phyloP scores from a whole-genome alignment of 2,888 invertebrate species.

The Andrena bucephala region DNA sequence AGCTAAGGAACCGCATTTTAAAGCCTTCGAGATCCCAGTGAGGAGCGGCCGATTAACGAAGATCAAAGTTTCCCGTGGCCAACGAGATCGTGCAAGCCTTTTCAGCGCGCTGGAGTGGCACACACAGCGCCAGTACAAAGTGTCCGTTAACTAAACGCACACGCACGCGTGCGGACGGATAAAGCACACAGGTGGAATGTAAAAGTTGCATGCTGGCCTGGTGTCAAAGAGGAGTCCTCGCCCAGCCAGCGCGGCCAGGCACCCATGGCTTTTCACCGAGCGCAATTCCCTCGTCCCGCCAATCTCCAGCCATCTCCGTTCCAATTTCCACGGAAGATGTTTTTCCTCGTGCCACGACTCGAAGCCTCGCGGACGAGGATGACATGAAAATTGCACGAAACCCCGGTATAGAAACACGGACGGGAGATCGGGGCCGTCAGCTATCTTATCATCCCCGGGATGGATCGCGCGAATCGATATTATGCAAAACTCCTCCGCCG shows the following conservation, averaged over 20 bases:
- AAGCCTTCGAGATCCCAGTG: background rate
- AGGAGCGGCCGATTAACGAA: slow-evolving; percentile 36
- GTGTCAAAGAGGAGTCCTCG: slow-evolving; percentile 54
- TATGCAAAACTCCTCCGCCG: slow-evolving; percentile 34
- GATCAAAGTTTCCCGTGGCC: slow-evolving; percentile 37
- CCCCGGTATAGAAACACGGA: slow-evolving; percentile 28
- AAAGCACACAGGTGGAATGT: slow-evolving; percentile 10
- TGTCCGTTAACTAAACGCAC: slow-evolving; percentile 35
- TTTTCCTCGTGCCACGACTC: slow-evolving; percentile 62
- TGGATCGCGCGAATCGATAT: slow-evolving; percentile 56
- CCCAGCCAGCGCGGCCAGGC: slow-evolving; percentile 23
- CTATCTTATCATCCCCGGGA: slow-evolving; percentile 24
- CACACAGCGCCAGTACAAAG: slow-evolving; percentile 3
- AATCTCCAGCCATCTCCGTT: slow-evolving; percentile 69
- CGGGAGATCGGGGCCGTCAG: slow-evolving; percentile 11
- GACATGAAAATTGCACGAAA: slow-evolving; percentile 68
- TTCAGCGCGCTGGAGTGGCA: slow-evolving; percentile 38
- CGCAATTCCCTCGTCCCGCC: slow-evolving; percentile 60
- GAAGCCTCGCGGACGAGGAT: slow-evolving; percentile 48
- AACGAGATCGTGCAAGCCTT: slow-evolving; percentile 17
- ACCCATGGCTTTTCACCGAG: slow-evolving; percentile 53
- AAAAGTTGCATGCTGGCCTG: slow-evolving; percentile 37
- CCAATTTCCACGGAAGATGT: slow-evolving; percentile 73
- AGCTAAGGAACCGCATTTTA: slow-evolving; percentile 13
- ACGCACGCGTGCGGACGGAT: slow-evolving; percentile 8